Conservation (phyloP, 2,888 invertebrate species). For the Polydrusus pterygomalis region DNA sequence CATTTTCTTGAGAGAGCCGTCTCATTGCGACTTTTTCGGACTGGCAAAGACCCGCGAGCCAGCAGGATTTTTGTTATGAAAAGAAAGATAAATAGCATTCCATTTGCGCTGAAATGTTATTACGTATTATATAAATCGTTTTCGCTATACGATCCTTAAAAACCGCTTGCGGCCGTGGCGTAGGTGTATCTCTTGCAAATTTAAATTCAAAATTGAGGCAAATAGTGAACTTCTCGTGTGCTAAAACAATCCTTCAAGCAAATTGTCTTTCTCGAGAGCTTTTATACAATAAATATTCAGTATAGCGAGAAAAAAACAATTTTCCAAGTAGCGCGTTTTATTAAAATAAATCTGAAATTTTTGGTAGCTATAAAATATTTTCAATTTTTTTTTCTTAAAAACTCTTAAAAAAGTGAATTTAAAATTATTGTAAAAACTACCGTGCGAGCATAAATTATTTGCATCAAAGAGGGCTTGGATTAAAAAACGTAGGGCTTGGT, state of each 20-base stretch:
- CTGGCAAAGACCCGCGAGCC: slow-evolving; percentile 44
- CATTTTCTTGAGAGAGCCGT: slow-evolving; percentile 52
- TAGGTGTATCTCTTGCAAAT: slow-evolving; percentile 45
- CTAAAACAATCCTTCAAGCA: slow-evolving; percentile 39
- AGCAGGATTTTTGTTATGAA: slow-evolving; percentile 54
- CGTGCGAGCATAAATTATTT: no score
- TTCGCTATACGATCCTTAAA: slow-evolving; percentile 50
- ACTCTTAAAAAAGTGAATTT: no score
- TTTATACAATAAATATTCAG: background rate
- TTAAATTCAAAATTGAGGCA: slow-evolving; percentile 49
- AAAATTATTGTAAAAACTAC: no score
- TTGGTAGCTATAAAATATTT: no score
- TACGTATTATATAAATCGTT: slow-evolving; percentile 57
- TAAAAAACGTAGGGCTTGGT: no score
- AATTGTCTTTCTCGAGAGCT: slow-evolving; percentile 31
- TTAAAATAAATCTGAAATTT: no score
- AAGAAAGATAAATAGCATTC: slow-evolving; percentile 57
- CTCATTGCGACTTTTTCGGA: slow-evolving; percentile 54
- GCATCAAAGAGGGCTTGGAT: no score
- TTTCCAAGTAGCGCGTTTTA: no score
- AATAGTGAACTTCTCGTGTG: slow-evolving; percentile 41
- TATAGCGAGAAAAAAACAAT: no score
- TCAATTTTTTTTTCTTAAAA: no score
- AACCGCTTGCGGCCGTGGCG: slow-evolving; percentile 43
- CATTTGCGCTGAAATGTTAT: slow-evolving; percentile 57